Evolutionary conservation across 2,888 invertebrate species (phyloP).

Genomic region (Sinodicranocentrus sp.): DNA sequence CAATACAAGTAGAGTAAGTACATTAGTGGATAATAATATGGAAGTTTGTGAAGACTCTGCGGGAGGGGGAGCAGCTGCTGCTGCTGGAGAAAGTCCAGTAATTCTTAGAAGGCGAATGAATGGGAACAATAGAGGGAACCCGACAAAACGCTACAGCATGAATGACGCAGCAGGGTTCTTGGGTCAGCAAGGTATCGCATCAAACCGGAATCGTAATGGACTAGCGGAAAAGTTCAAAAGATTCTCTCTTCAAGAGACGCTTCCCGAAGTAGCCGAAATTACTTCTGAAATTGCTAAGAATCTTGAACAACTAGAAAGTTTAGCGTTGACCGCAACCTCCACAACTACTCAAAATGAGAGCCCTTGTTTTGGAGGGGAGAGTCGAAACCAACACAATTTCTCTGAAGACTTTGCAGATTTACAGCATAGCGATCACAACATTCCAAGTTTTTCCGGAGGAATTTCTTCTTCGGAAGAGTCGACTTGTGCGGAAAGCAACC

Average conservation of each 20-base stretch:
- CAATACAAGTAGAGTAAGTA: slow-evolving; percentile 1
- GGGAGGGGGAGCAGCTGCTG: slow-evolving; percentile 34
- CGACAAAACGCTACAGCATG: slow-evolving; percentile 67
- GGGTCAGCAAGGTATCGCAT: slow-evolving; percentile 48
- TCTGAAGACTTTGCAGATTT: slow-evolving; percentile 37
- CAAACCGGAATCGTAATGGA: slow-evolving; percentile 56
- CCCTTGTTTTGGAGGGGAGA: background rate
- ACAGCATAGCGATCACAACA: slow-evolving; percentile 41
- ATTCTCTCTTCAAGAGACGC: slow-evolving; percentile 74
- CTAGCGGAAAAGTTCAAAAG: slow-evolving; percentile 73
- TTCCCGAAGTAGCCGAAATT: slow-evolving; percentile 75
- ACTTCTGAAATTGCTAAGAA: slow-evolving; percentile 75
- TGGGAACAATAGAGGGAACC: slow-evolving; percentile 49
- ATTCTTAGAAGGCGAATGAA: slow-evolving; percentile 52
- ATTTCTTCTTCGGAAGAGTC: slow-evolving; percentile 42
- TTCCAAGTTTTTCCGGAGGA: slow-evolving; percentile 53
- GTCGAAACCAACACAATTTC: slow-evolving; percentile 18
- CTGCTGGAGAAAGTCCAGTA: slow-evolving; percentile 66
- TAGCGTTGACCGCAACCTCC: slow-evolving; percentile 61
- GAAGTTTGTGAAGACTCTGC: slow-evolving; percentile 28
- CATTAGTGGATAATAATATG: slow-evolving; percentile 31
- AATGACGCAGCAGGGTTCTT: slow-evolving; percentile 63
- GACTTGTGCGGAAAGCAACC: slow-evolving; percentile 40
- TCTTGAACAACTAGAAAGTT: slow-evolving; percentile 71
- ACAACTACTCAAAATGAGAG: background rate